Evolutionary conservation across 2,113 vertebrate species (phyloP).

Genomic region (Laticauda laticaudata): DNA sequence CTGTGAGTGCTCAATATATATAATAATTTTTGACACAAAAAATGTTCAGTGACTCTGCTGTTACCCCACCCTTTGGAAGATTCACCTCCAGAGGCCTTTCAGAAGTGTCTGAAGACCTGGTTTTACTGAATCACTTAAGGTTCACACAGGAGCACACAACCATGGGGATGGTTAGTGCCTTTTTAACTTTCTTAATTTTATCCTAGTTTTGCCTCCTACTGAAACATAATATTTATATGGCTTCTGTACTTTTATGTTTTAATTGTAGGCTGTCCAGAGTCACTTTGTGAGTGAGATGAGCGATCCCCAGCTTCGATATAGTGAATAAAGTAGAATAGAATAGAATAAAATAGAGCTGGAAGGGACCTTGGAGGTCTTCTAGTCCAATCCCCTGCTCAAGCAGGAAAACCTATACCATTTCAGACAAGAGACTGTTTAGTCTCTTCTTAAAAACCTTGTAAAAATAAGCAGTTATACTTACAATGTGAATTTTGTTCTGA

Average conservation of each 20-base stretch:
- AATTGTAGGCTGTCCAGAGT: background rate
- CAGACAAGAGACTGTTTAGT: too few species aligned
- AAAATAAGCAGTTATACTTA: background rate
- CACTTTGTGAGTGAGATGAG: background rate
- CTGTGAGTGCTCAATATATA: too few species aligned
- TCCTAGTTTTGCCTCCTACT: background rate
- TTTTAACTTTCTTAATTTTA: background rate
- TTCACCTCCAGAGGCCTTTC: background rate
- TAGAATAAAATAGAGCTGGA: too few species aligned
- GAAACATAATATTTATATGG: background rate
- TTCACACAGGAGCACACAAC: background rate
- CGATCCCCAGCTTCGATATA: background rate
- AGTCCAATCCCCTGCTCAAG: too few species aligned
- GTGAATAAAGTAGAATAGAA: background rate
- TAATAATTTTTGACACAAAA: background rate
- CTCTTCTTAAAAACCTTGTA: too few species aligned
- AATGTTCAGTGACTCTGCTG: background rate
- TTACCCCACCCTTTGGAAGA: background rate
- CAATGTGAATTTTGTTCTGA: fast-evolving
- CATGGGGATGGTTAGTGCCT: background rate
- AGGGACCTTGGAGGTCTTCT: too few species aligned
- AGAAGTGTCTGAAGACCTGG: background rate
- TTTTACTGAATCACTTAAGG: background rate
- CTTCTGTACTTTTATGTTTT: background rate
- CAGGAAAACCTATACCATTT: too few species aligned